A percentile compares a stretch with the other conserved stretches of the same genome.
phyloP scores from a whole-genome alignment of 2,113 vertebrate species.

The Felis catus region DNA sequence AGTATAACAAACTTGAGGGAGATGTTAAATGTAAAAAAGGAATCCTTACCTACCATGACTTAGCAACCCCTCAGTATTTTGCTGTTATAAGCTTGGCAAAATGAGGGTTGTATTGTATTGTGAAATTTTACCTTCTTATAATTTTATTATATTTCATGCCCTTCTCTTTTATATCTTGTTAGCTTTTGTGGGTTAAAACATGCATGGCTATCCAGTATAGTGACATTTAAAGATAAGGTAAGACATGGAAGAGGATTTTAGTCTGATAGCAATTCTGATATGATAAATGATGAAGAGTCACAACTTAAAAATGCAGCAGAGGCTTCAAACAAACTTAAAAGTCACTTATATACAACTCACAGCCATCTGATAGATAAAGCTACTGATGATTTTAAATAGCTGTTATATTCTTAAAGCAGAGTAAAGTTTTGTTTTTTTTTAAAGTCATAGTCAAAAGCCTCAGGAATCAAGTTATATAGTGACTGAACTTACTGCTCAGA shows the following conservation, averaged over 20 bases:
- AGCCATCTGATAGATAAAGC: not conserved
- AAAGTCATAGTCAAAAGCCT: not conserved
- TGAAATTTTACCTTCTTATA: not conserved
- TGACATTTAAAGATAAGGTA: not conserved
- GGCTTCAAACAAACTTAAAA: not conserved
- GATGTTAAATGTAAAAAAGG: not conserved
- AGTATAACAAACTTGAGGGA: not conserved
- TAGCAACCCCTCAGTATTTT: not conserved
- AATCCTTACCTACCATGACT: not conserved
- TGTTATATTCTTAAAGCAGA: not conserved
- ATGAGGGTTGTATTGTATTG: not conserved
- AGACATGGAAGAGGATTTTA: not conserved
- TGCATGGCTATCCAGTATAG: not conserved
- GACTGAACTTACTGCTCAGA: not conserved
- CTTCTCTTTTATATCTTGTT: not conserved
- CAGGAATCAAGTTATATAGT: conserved; percentile 13
- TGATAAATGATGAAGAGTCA: not conserved
- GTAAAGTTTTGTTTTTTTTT: conserved; percentile 19
- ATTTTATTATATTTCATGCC: not conserved
- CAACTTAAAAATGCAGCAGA: not conserved
- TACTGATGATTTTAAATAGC: not conserved
- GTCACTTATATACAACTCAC: not conserved
- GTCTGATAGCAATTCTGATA: not conserved
- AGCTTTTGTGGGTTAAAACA: not conserved
- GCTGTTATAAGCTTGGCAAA: not conserved